Evolutionary conservation across 2,113 vertebrate genomes (phyloP).

Genomic region (Perccottus glenii): DNA sequence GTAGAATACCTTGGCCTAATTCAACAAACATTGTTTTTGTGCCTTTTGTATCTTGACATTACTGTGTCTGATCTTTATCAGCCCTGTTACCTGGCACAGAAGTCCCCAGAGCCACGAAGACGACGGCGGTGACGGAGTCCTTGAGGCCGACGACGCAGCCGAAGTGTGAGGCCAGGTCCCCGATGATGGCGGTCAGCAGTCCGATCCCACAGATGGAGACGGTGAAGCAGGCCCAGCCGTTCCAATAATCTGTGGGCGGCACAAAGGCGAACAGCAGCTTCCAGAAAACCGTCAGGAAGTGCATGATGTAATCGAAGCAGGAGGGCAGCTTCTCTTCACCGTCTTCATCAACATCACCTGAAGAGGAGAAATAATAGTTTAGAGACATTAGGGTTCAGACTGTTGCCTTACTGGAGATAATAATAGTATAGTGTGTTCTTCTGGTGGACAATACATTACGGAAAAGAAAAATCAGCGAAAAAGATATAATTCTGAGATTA

Average conservation of each 20-base stretch:
- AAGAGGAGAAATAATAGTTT: background rate
- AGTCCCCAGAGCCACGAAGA: constrained; percentile 93
- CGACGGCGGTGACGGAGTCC: constrained; percentile 94
- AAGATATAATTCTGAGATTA: no score
- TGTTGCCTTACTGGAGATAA: background rate
- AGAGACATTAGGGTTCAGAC: background rate
- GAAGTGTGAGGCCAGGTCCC: constrained; percentile 94
- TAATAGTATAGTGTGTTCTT: no score
- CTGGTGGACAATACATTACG: no score
- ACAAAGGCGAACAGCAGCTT: constrained; percentile 95
- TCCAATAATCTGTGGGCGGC: constrained; percentile 96
- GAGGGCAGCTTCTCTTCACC: constrained; percentile 90
- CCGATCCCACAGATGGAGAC: constrained; percentile 94
- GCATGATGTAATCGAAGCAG: constrained; percentile 94
- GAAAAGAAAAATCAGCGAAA: no score
- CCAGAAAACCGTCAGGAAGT: constrained; percentile 98
- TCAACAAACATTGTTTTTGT: no score
- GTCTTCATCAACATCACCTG: constrained; percentile 82
- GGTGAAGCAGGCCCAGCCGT: constrained; percentile 94
- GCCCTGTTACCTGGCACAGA: constrained; percentile 89
- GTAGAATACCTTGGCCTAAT: no score
- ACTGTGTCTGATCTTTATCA: no score
- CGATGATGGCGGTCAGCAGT: constrained; percentile 91
- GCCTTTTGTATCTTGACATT: no score
- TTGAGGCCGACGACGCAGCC: constrained; percentile 97